Base-by-base conservation (phyloP, 2,888 invertebrate genomes). In the Miltochrista miniata region DNA sequence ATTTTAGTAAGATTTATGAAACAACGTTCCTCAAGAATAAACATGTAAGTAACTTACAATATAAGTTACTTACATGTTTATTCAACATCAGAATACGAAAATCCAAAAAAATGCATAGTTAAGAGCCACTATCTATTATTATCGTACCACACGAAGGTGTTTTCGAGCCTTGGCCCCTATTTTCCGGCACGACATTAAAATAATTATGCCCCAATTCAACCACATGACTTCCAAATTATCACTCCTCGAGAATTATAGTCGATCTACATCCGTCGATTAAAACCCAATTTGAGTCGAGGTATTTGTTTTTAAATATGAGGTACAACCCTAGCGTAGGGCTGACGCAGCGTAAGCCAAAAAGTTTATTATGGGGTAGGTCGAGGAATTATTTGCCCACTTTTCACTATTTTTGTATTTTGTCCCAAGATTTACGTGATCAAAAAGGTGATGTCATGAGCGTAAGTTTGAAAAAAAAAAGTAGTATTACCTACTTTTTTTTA, bases 221-320 rank as follows among this genome's bases (percentile, higher is more conserved):
- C 76, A 79, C 76, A 77, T 81, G 83, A 81, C 77, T 74, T 70
- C 58, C 37, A 76, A 79, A 79, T 80, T 74, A 79, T 71, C 68
- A 76, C 76, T 79, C 71, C 69, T 66, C 55, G 64, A 65, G 69
- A 70, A 64, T 61, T 70, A 72, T 63, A 51, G 46, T 42, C 58
- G 61, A 56, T 70, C 76, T 73, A 72, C 80, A 82, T 85, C 85
- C 85, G 84, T 76, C 84, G 74, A 85, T 88, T 85, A 87, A 78
- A 85, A 70, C 56, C 72, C 75, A 76, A 86, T 86, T 83, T 81
- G 64, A 62, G 64, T 61, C 62, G 64, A 68, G 72, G 83, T 83
- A 51, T 59, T 63, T 55, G 56, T 68, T 59, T 51, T 35, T 31
- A 48, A 60, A 49, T 56, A 57, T 47, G 56, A 57, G 54, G 55